phyloP scores from a whole-genome alignment of 2,113 vertebrate genomes.

The Calonectris borealis region DNA sequence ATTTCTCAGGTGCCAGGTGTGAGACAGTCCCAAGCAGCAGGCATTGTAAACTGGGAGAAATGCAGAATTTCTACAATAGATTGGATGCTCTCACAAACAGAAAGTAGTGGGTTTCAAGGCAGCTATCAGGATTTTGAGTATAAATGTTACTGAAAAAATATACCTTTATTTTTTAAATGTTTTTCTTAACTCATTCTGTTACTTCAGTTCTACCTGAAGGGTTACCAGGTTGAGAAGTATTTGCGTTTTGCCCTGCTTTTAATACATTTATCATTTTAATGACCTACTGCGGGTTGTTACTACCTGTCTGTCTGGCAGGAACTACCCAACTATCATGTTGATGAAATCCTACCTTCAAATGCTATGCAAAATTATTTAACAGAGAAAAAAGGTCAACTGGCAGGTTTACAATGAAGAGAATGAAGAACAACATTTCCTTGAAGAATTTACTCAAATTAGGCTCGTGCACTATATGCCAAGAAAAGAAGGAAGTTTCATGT shows the following conservation, averaged over 20 bases:
- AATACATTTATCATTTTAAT: background rate
- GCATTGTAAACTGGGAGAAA: background rate
- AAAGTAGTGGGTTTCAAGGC: background rate
- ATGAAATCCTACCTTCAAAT: background rate
- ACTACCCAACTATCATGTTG: background rate
- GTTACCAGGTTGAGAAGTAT: background rate
- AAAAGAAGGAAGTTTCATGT: background rate
- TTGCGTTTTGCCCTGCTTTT: background rate
- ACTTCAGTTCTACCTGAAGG: background rate
- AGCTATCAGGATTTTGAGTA: background rate
- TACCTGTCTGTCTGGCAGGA: background rate
- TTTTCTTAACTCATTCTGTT: background rate
- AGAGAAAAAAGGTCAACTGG: background rate
- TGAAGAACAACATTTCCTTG: background rate
- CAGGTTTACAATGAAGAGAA: background rate
- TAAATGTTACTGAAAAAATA: background rate
- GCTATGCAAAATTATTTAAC: background rate
- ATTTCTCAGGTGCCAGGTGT: background rate
- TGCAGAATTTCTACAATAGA: background rate
- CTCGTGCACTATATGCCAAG: background rate
- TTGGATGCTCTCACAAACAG: background rate
- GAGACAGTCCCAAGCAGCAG: background rate
- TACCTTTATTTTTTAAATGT: background rate
- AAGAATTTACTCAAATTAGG: background rate
- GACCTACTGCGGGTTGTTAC: background rate